phyloP scores from a whole-genome alignment of 2,888 invertebrate genomes.

The Polydrusus cervinus region DNA sequence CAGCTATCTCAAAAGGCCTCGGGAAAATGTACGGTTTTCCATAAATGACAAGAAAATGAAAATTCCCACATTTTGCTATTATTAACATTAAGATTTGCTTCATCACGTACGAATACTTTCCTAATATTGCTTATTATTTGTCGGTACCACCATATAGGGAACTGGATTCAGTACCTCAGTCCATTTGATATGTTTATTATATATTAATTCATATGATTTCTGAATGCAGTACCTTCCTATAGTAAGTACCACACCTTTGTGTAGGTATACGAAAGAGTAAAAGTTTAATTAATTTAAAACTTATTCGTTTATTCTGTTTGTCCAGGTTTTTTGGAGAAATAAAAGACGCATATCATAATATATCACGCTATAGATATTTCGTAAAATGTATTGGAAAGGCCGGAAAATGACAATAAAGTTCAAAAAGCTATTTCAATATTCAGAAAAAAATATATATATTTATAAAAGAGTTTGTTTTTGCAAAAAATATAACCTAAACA shows the following conservation, averaged over 20 bases:
- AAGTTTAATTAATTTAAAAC: too few species aligned
- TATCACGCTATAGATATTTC: too few species aligned
- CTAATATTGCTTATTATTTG: constrained; percentile 35
- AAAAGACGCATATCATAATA: too few species aligned
- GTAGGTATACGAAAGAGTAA: too few species aligned
- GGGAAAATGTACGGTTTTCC: constrained; percentile 29
- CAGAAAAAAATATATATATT: too few species aligned
- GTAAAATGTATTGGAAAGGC: too few species aligned
- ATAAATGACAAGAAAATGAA: constrained; percentile 19
- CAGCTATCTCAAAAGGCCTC: constrained; percentile 13
- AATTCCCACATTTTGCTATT: constrained; percentile 31
- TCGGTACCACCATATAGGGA: constrained; percentile 29
- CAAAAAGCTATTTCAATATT: too few species aligned
- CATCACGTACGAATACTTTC: constrained; percentile 42
- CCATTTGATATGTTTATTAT: constrained; percentile 45
- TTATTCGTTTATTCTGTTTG: too few species aligned
- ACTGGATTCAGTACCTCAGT: constrained; percentile 27
- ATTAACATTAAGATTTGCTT: constrained; percentile 35
- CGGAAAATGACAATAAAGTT: too few species aligned
- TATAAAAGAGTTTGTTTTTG: too few species aligned
- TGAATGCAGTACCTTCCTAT: constrained; percentile 7
- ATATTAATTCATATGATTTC: constrained; percentile 42
- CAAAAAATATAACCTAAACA: too few species aligned
- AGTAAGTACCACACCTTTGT: constrained; percentile 31
- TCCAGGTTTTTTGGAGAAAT: too few species aligned